Base-by-base conservation (phyloP, 2,888 invertebrate species). In the Tethea ocularis region DNA sequence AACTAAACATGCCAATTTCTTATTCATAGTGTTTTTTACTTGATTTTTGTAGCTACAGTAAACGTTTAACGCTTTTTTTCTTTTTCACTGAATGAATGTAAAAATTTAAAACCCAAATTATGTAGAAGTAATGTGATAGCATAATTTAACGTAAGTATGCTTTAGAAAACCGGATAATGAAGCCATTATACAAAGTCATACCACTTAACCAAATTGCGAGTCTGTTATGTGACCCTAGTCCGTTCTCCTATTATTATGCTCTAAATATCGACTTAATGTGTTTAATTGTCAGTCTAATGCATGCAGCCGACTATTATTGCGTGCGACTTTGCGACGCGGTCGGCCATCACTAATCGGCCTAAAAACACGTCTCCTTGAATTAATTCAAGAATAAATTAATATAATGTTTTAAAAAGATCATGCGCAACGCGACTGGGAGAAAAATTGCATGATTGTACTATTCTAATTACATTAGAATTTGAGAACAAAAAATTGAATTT, bases 211-310 rank as follows among this genome's bases (percentile, higher is more conserved):
- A 33, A 54, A 54, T 54, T 54, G 54, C 54, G 20, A 20, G 57
- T 51, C 57, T 22, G 23, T 24, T 54, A 54, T 46, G 36, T 66
- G 69, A 72, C 67, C 71, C 58, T 58, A 63, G 60, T 63, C 64
- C 64, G 66, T 61, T 57, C 60, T 61, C 46, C 55, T 52, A 58
- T 67, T 71, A 74, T 62, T 74, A 72, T 71, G 81, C 75, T 81
- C 82, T 69, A 73, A 72, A 81, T 80, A 73, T 60, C 67, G 56
- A 63, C 52, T 57, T 80, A 78, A 81, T 67, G 55, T 67, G 69
- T 22, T 56, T 69, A 74, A 77, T 75, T 68, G 68, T 56, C 52
- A 62, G 66, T 67, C 68, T 53, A 65, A 64, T 62, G 62, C 66
- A 64, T 56, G 74, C 67, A 69, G 66, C 59, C 60, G 61, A 62